These are phyloP conservation scores for Venustoraphidia nigricollis DNA, from an alignment of 2,888 invertebrate genomes.

Conservation along the genomic window DNA sequence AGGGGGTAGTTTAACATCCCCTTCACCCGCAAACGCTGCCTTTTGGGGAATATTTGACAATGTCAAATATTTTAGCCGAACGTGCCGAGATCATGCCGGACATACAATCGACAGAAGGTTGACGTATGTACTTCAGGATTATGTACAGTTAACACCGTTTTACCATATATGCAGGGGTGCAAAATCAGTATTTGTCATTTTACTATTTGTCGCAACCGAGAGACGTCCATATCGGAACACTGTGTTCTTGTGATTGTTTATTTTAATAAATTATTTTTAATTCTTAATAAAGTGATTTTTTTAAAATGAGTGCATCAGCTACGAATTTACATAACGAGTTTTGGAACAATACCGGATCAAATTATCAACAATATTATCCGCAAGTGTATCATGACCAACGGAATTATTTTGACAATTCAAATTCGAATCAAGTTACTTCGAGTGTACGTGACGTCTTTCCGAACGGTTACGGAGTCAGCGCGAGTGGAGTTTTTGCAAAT, in stretches of 20 bases:
- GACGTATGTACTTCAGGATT: background rate
- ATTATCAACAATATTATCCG: conserved; percentile 7
- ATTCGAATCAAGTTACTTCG: too few relatives aligned
- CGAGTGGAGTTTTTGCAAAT: too few relatives aligned
- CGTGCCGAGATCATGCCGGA: conserved; percentile 24
- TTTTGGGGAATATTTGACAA: conserved; percentile 28
- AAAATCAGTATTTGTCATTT: background rate
- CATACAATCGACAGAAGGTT: conserved; percentile 10
- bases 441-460: too few relatives aligned
- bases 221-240: too few relatives aligned
- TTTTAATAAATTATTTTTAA: too few relatives aligned
- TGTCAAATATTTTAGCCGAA: conserved; percentile 28
- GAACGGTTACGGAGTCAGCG: too few relatives aligned
- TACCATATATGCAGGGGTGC: background rate
- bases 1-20: conserved; percentile 23
- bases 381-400: conserved; percentile 6
- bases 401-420: conserved; percentile 6
- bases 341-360: conserved; percentile 18
- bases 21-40: conserved; percentile 20
- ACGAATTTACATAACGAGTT: conserved; percentile 20
- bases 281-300: background rate
- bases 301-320: conserved; percentile 23
- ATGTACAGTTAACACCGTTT: background rate
- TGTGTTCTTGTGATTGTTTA: too few relatives aligned
- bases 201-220: background rate